A percentile compares a stretch with the other conserved stretches of the same genome.
Evolutionary conservation across 1,140 invertebrate species (phyloP).

Genomic region (Drosophila kepulauana): DNA sequence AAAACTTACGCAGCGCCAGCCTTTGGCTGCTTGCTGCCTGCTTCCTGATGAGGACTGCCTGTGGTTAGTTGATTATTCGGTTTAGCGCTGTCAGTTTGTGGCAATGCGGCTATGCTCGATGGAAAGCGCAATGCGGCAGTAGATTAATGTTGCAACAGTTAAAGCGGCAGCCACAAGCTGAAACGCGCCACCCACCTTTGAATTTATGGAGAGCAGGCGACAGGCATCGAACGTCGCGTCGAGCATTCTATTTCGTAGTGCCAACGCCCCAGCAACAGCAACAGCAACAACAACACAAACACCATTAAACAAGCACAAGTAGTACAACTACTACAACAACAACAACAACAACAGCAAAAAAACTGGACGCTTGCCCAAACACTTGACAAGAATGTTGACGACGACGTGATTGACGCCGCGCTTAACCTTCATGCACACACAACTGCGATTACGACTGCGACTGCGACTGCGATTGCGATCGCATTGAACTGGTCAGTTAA

Average conservation of each 20-base stretch:
- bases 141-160: conserved; percentile 60
- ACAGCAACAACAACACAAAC: conserved; percentile 20
- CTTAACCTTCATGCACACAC: conserved; percentile 59
- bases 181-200: conserved; percentile 19
- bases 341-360: background rate
- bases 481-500: conserved; percentile 32
- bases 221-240: conserved; percentile 25
- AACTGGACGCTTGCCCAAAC: conserved; percentile 50
- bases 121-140: conserved; percentile 50
- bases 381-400: conserved; percentile 59
- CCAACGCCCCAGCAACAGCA: conserved; percentile 38
- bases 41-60: conserved; percentile 37
- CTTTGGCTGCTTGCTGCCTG: conserved; percentile 37
- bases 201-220: conserved; percentile 19
- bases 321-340: background rate
- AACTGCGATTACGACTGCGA: background rate
- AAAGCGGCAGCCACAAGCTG: conserved; percentile 21
- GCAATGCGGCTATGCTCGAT: conserved; percentile 29
- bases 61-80: conserved; percentile 49
- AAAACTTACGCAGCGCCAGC: conserved; percentile 72
- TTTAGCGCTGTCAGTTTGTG: background rate
- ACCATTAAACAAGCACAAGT: background rate
- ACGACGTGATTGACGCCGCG: conserved; percentile 63
- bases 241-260: conserved; percentile 37
- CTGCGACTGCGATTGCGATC: background rate